These are phyloP conservation scores for Zygaena filipendulae DNA, from an alignment of 2,888 invertebrate genomes.

Conservation along the genomic window DNA sequence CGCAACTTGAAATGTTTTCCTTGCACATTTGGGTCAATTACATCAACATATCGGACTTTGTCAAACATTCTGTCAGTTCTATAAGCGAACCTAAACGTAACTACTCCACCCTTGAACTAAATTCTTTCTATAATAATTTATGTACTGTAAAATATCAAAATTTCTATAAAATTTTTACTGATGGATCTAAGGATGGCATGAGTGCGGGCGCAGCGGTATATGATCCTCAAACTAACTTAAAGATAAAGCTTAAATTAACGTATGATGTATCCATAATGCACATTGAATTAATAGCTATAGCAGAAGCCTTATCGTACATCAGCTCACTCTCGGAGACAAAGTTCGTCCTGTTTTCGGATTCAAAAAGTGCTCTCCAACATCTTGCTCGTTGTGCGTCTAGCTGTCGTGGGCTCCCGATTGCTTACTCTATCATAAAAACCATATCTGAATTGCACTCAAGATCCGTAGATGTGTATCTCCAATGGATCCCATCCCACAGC, in stretches of 20 bases:
- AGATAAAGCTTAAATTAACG: conserved; percentile 9
- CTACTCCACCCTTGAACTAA: too few relatives aligned
- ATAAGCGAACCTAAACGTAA: too few relatives aligned
- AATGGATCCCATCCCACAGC: conserved; percentile 14
- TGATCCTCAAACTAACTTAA: conserved; percentile 1
- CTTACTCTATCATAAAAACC: conserved; percentile 11
- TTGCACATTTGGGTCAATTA: conserved; percentile 2
- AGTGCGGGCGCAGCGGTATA: conserved; percentile 5
- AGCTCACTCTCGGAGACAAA: conserved; percentile 4
- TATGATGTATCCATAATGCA: conserved; percentile 13
- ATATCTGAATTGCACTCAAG: conserved; percentile 5
- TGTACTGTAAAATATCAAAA: conserved; percentile 2
- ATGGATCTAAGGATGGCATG: conserved; percentile 5
- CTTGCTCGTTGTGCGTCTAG: conserved; percentile 13
- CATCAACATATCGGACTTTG: too few relatives aligned
- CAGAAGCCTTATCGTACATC: conserved; percentile 10
- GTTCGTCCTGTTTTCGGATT: conserved; percentile 13
- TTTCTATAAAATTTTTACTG: conserved; percentile 6
- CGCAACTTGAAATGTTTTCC: conserved; percentile 1
- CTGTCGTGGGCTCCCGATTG: conserved; percentile 12
- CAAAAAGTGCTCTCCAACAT: conserved; percentile 12
- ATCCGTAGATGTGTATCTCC: conserved; percentile 4
- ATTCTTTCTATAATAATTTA: too few relatives aligned
- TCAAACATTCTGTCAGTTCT: too few relatives aligned
- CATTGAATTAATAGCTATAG: conserved; percentile 10